These are phyloP conservation scores for Tholera decimalis DNA, from an alignment of 2,888 invertebrate genomes.

Conservation along the genomic window DNA sequence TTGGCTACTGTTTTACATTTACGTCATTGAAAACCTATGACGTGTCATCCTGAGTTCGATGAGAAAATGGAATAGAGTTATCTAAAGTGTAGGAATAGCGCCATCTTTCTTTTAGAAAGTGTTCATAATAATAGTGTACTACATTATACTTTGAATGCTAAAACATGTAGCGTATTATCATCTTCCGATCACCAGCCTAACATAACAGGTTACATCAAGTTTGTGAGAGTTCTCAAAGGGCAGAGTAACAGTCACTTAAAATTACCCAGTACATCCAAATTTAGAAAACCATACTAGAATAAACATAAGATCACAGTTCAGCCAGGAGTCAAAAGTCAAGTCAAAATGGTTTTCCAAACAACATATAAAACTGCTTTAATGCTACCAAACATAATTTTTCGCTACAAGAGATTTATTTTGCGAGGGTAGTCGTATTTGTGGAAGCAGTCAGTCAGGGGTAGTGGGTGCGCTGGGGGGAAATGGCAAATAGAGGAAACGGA, in stretches of 20 bases:
- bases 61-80: no score
- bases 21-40: no score
- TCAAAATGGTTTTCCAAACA: constrained; percentile 4
- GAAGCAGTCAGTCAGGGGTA: constrained; percentile 76
- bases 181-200: not conserved
- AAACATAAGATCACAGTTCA: not conserved
- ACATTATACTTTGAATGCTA: no score
- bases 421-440: constrained; percentile 82
- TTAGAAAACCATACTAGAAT: not conserved
- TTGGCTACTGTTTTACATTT: not conserved
- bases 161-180: not conserved
- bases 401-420: constrained; percentile 82
- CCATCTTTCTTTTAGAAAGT: no score
- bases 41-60: no score
- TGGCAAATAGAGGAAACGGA: constrained; percentile 90
- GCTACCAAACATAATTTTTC: constrained; percentile 77
- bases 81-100: no score
- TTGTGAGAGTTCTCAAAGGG: not conserved
- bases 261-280: not conserved
- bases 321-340: constrained; percentile 10
- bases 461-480: constrained; percentile 73
- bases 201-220: not conserved
- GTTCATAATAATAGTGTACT: no score
- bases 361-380: constrained; percentile 51
- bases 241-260: not conserved